Conservation (phyloP, 2,113 vertebrate genomes). For the Xenopus laevis region DNA sequence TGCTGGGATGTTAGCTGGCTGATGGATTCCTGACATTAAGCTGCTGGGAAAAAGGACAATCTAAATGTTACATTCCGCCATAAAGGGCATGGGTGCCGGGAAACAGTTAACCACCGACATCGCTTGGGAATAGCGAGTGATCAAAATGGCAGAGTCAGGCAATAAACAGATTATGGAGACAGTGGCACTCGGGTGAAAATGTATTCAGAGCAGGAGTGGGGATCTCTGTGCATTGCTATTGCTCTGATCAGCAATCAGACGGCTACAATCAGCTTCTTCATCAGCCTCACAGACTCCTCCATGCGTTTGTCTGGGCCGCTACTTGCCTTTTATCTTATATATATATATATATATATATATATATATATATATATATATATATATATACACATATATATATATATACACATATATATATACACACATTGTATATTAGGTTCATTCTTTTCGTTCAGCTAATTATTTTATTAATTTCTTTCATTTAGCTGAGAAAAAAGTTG, state of each 20-base stretch:
- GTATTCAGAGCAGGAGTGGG: not conserved
- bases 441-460: no score
- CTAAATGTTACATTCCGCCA: slow-evolving; percentile 33
- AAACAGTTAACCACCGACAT: slow-evolving; percentile 10
- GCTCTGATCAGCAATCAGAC: not conserved
- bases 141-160: not conserved
- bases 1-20: slow-evolving; percentile 12
- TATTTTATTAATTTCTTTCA: no score
- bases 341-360: no score
- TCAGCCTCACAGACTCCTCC: not conserved
- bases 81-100: slow-evolving; percentile 14
- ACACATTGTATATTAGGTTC: no score
- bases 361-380: no score
- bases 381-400: no score
- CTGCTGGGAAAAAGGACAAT: slow-evolving; percentile 31
- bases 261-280: not conserved
- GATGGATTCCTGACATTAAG: slow-evolving; percentile 30
- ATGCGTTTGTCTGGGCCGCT: no score
- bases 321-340: no score
- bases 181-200: not conserved
- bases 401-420: no score
- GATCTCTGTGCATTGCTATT: not conserved
- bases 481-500: no score
- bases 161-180: not conserved
- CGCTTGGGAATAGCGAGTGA: not conserved